Conservation (phyloP, 1,140 invertebrate species). For the Sogatella furcifera region DNA sequence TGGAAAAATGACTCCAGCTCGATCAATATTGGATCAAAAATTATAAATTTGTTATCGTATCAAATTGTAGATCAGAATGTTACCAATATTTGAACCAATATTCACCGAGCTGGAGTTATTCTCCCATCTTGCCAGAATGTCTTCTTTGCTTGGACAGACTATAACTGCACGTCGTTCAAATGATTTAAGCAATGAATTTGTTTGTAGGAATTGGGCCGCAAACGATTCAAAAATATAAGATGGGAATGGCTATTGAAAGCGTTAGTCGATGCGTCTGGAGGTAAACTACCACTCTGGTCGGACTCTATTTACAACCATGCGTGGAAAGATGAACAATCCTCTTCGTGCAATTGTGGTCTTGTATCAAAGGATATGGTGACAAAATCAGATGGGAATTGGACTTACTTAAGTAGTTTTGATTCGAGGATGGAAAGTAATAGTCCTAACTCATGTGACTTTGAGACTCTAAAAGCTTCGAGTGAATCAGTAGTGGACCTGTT, state of each 20-base stretch:
- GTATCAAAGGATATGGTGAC: background rate
- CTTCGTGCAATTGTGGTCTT: background rate
- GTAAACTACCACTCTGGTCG: background rate
- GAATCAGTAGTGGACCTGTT: background rate
- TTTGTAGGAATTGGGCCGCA: background rate
- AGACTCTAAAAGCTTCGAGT: background rate
- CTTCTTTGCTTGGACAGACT: no score
- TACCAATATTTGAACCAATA: no score
- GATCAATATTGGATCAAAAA: no score
- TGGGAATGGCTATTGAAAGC: background rate
- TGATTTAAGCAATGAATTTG: background rate
- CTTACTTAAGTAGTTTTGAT: background rate
- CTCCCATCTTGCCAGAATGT: no score
- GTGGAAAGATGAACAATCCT: background rate
- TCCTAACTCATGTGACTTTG: no score
- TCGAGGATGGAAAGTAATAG: background rate
- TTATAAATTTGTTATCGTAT: no score
- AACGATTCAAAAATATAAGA: background rate
- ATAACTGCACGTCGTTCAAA: background rate
- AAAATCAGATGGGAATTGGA: background rate
- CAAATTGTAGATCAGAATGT: no score
- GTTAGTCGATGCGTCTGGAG: background rate
- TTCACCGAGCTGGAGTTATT: no score
- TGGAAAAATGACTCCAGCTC: no score
- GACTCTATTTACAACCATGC: constrained; percentile 5